Base-by-base conservation (phyloP, 2,797 vertebrate genomes). In the Falco cherrug region DNA sequence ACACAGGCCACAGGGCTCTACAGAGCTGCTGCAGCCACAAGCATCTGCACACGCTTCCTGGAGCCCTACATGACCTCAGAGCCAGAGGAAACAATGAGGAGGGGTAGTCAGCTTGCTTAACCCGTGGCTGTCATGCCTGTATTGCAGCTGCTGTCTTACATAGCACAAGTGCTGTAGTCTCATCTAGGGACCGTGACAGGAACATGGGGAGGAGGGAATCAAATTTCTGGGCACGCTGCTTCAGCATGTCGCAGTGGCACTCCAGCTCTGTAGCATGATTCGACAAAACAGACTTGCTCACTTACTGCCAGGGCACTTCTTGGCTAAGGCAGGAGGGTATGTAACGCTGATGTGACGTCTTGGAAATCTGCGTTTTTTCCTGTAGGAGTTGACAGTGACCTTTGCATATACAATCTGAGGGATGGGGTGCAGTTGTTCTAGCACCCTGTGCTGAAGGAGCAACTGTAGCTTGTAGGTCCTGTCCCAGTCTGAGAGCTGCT, bases 281-380 rank as follows among this genome's bases (percentile, higher is more conserved):
- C 48, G 59, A 63, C 59, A 79, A 33, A 78, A 71, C 0, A 5
- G 53, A 6, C 26, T 51, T 16, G 31, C 29, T 39, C 31, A 17
- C 2, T 1, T 22, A 4, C 19, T 92, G 84, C 95, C 84, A 76
- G 61, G 71, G 41, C 2, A 1, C n/a, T 78, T 28, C 35, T 79
- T 53, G 64, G 75, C 68, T 11, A 26, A 37, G 64, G 3, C 39
- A 26, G 48, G 0, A 0, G 67, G n/a, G 15, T 69, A 19, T 3
- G 41, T 65, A 41, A 71, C 45, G 39, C 51, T 75, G 50, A 19
- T 71, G 74, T 79, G 89, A 73, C 3, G 1, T n/a, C 78, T 59
- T 15, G 60, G 71, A 60, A 83, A 33, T 18, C 28, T 31, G 24
- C 0, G 0, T 1, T 22, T 70, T 83, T 83, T 83, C 76, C 35